These are phyloP conservation scores for Apodemus agrarius DNA, from an alignment of 2,797 vertebrate genomes.

Conservation along the genomic window DNA sequence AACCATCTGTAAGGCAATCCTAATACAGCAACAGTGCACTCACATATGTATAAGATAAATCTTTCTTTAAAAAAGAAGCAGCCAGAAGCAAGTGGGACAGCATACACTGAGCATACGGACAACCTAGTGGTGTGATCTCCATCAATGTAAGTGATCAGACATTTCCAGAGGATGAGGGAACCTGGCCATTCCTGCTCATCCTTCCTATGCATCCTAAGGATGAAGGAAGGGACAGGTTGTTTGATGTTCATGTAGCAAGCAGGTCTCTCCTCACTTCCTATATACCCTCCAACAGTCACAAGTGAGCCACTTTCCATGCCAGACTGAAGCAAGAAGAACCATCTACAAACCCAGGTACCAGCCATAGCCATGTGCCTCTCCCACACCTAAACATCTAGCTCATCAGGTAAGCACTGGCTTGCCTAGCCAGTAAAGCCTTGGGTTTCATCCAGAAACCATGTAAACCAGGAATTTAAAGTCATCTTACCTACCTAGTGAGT, in stretches of 20 bases:
- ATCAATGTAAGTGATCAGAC: not conserved
- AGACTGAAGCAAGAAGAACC: not conserved
- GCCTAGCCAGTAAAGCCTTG: not conserved
- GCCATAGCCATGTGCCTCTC: not conserved
- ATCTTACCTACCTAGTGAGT: not conserved
- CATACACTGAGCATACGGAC: accelerated
- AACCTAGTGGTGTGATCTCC: not conserved
- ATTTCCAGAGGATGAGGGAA: not conserved
- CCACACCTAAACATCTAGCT: not conserved
- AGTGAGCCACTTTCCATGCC: not conserved
- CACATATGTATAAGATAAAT: no score
- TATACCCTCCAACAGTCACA: not conserved
- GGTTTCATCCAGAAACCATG: not conserved
- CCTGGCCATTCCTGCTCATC: not conserved
- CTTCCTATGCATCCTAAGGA: accelerated
- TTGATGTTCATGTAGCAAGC: not conserved
- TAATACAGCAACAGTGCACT: no score
- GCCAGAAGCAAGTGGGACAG: not conserved
- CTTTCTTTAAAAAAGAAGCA: not conserved
- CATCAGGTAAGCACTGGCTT: not conserved
- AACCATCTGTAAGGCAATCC: no score
- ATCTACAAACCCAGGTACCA: not conserved
- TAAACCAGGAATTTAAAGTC: not conserved
- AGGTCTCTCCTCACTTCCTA: not conserved
- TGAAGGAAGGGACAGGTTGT: not conserved